phyloP scores from a whole-genome alignment of 2,888 invertebrate genomes.

The Andrena praecox region DNA sequence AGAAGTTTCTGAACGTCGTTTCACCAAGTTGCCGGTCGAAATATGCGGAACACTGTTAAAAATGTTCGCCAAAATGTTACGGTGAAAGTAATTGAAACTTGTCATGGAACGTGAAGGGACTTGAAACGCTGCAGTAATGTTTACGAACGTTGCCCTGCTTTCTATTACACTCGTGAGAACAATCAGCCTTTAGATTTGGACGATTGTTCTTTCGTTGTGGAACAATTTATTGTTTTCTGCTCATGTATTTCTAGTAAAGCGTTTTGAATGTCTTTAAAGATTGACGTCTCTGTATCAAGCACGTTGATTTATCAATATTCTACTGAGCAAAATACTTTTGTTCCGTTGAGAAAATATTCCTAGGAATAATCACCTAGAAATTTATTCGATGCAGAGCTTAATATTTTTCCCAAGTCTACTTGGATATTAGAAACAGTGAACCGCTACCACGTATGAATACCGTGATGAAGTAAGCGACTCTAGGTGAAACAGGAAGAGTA shows the following conservation, averaged over 20 bases:
- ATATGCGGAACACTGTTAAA: constrained; percentile 17
- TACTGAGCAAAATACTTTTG: no score
- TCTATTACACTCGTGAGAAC: background rate
- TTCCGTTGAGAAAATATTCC: no score
- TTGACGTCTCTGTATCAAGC: no score
- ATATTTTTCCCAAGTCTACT: no score
- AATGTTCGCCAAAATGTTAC: constrained; percentile 12
- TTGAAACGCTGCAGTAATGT: background rate
- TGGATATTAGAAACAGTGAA: no score
- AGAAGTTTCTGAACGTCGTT: constrained; percentile 28
- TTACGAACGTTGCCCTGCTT: background rate
- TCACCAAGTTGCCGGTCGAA: constrained; percentile 4
- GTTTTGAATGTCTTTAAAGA: no score
- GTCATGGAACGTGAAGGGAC: background rate
- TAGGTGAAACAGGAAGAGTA: background rate
- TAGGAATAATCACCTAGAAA: no score
- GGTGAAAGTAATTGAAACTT: constrained; percentile 23
- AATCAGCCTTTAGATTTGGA: background rate
- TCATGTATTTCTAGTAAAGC: no score
- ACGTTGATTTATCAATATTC: no score
- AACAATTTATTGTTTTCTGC: background rate
- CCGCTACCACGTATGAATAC: background rate
- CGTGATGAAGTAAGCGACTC: background rate
- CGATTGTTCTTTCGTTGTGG: background rate
- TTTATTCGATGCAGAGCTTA: no score